phyloP scores from a whole-genome alignment of 2,888 invertebrate species.

The Diarsia rubi region DNA sequence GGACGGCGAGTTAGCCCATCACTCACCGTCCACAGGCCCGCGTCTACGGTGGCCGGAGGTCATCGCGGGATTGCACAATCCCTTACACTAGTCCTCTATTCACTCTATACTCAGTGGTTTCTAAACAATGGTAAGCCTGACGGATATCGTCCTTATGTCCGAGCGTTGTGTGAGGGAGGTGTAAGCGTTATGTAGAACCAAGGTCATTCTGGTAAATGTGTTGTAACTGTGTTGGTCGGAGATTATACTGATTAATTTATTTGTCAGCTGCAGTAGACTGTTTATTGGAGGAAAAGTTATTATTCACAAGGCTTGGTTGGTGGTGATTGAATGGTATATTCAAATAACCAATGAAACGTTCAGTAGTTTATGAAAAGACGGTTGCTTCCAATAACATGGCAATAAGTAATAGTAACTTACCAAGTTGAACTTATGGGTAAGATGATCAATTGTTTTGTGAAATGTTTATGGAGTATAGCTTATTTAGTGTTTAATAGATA shows the following conservation, averaged over 20 bases:
- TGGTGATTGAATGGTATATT: not conserved
- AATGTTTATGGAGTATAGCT: not conserved
- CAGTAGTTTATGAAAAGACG: not conserved
- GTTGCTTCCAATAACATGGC: not conserved
- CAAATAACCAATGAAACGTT: not conserved
- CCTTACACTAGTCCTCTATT: conserved; percentile 6
- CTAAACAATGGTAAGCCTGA: conserved; percentile 11
- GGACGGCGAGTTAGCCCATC: too few relatives aligned
- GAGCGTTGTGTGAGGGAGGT: conserved; percentile 1
- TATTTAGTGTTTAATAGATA: not conserved
- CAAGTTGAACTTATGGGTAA: not conserved
- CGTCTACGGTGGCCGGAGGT: too few relatives aligned
- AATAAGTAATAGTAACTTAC: not conserved
- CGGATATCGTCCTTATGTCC: conserved; percentile 16
- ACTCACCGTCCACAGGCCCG: too few relatives aligned
- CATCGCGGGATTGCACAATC: not conserved
- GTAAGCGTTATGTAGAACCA: conserved; percentile 5
- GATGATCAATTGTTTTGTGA: not conserved
- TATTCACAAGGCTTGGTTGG: not conserved
- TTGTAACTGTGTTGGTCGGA: not conserved
- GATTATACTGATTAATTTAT: not conserved
- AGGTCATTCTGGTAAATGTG: conserved; percentile 13
- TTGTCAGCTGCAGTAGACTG: not conserved
- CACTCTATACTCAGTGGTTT: not conserved
- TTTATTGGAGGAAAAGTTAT: not conserved